Evolutionary conservation across 2,888 invertebrate species (phyloP).

Genomic region (Lapara coniferarum): DNA sequence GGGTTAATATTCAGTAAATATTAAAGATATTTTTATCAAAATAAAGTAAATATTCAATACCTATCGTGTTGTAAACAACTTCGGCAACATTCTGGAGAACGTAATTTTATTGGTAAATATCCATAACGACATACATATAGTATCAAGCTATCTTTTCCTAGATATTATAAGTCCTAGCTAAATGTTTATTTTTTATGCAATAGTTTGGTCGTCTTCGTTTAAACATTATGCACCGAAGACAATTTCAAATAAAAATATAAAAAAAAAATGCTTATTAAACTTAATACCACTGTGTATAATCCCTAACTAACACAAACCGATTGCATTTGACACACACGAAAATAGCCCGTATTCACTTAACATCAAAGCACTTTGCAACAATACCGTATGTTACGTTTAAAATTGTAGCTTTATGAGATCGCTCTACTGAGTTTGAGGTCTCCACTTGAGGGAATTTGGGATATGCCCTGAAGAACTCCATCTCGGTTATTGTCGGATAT

Average conservation of each 20-base stretch:
- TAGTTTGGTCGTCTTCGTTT: too few relatives aligned
- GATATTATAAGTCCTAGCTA: too few relatives aligned
- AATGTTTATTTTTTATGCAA: too few relatives aligned
- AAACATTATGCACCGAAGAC: too few relatives aligned
- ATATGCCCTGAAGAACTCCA: conserved; percentile 34
- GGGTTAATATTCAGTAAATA: too few relatives aligned
- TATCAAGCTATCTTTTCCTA: too few relatives aligned
- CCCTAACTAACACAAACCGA: conserved; percentile 27
- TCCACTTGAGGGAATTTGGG: conserved; percentile 51
- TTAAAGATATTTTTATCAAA: too few relatives aligned
- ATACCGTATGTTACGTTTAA: conserved; percentile 29
- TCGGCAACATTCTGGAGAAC: too few relatives aligned
- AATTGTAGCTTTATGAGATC: conserved; percentile 46
- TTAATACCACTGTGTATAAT: conserved; percentile 29
- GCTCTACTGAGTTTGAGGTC: conserved; percentile 49
- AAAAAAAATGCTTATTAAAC: conserved; percentile 29
- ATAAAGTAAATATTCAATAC: too few relatives aligned
- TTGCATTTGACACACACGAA: conserved; percentile 28
- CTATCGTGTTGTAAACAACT: too few relatives aligned
- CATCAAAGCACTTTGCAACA: conserved; percentile 22
- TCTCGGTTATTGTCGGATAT: conserved; percentile 26
- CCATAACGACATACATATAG: too few relatives aligned
- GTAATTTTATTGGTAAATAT: too few relatives aligned
- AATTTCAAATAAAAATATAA: neutral
- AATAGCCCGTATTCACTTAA: conserved; percentile 21